These are phyloP conservation scores for Dicrurus megarhynchus DNA, from an alignment of 2,113 vertebrate genomes.

Conservation along the genomic window DNA sequence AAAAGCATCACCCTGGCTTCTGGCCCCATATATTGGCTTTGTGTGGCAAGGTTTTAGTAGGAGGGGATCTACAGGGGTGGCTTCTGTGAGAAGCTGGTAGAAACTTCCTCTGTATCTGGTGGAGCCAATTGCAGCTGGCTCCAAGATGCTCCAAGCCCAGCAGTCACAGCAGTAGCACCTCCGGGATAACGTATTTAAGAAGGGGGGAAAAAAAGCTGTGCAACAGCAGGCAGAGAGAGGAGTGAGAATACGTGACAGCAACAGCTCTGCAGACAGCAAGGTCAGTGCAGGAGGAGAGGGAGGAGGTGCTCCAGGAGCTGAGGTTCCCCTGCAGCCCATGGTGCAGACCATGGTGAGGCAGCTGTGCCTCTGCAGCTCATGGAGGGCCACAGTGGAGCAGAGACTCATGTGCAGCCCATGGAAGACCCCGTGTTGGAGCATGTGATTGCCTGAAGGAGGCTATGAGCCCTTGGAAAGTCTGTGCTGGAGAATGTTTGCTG, in stretches of 20 bases:
- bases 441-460: background rate
- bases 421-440: rapidly evolving
- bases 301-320: background rate
- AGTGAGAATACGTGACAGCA: background rate
- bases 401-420: background rate
- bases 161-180: background rate
- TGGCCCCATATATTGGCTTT: background rate
- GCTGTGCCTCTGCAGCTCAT: background rate
- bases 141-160: background rate
- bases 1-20: background rate
- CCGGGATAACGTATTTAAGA: background rate
- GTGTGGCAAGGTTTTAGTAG: background rate
- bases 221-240: background rate
- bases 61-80: background rate
- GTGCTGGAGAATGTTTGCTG: background rate
- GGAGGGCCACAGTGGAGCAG: background rate
- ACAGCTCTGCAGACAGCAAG: background rate
- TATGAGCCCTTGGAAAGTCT: background rate
- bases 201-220: background rate
- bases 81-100: background rate
- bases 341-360: background rate
- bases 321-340: background rate
- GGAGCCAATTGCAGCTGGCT: background rate
- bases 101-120: background rate
- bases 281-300: background rate